Evolutionary conservation across 2,797 vertebrate species (phyloP), one percentile per base, ranked within the genome.

Genomic region (Bradypus variegatus): DNA sequence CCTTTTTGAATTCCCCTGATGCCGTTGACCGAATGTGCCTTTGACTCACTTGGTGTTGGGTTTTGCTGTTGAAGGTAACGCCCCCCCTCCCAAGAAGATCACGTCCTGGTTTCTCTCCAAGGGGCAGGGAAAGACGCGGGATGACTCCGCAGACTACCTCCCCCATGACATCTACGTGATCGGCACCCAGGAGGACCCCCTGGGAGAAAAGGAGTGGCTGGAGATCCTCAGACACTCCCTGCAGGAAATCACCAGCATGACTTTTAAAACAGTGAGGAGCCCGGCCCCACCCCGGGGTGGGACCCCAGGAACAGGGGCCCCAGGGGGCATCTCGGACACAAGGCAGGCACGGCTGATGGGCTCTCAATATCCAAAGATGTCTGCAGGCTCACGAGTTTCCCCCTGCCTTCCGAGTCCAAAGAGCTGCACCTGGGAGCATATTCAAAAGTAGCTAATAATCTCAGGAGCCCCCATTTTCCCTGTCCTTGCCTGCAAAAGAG

Each of bases 121-220:
- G 95, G 99, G 99, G 69, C 99, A 98, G 95, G 99, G 99, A 55
- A 99, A 98, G 97, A 99, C 99, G 0, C 97, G 97, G 11, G 99
- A 99, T 14, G 99, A 99, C 96, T 99, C 98, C 0, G 98, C 99
- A 0, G 98, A 98, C 94, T 98, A 99, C 88, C 99, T 99, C 95
- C 98, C 99, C 33, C 98, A 99, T 53, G 99, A 99, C 93, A 98
- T 99, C 92, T 99, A 99, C 1, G 98, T 99, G 70, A 99, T 99
- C 50, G 99, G 99, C 92, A 99, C 98, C 27, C 99, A 99, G 96
- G 99, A 99, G 96, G 99, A 99, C 93, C 98, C 98, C 13, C 95
- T 98, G 94, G 97, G 98, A 4, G 99, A 99, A 93, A 98, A 98
- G 94, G 99, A 99, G 33, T 99, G 99, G 99, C 97, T 98, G 36